Base-by-base conservation (phyloP, 2,113 vertebrate species). In the Silurus glanis region DNA sequence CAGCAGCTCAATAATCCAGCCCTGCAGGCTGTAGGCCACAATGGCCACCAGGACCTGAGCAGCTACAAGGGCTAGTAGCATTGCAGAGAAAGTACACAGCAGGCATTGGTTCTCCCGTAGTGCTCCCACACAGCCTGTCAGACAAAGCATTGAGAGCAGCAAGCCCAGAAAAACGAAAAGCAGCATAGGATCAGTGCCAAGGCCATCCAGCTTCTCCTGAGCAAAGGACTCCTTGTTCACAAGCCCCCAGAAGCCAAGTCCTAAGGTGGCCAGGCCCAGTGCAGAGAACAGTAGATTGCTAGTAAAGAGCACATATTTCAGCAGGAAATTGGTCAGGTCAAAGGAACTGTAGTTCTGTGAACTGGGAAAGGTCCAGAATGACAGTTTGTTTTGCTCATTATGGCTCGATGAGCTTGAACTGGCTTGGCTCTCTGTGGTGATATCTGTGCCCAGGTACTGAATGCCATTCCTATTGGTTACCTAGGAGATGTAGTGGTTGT, bases 211-310 rank as follows among this genome's bases (percentile, higher is more conserved):
- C 79, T 89, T 93, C 19, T 94, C 93, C 19, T 91, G 93, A 7
- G 90, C 86, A 25, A 95, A 93, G 0, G 95, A 95, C 61, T 95
- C 94, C 87, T 97, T 98, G 89, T 93, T 94, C 12, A 95, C 80
- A 69, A 99, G 94, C 49, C 97, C 98, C 98, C 97, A 98, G 45
- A 97, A 84, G 9, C 97, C 97, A 0, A 95, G 9, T 0, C 91
- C 92, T 12, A 99, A 92, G 53, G 91, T 82, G 76, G 95, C 67
- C 25, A 97, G 92, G 25, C 96, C 95, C 72, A 97, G 88, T 47
- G 96, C 90, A 13, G 96, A 94, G 92, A 97, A 96, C 37, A 95
- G n/a, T 64, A 97, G 91, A 91, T 97, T 98, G 92, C 93, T 95
- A 9, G 95, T 21, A 86, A 97, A 91, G 84, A 94, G 89, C 28